Conservation (phyloP, 2,113 vertebrate genomes). For the Rhinopomastus cyanomelas region DNA sequence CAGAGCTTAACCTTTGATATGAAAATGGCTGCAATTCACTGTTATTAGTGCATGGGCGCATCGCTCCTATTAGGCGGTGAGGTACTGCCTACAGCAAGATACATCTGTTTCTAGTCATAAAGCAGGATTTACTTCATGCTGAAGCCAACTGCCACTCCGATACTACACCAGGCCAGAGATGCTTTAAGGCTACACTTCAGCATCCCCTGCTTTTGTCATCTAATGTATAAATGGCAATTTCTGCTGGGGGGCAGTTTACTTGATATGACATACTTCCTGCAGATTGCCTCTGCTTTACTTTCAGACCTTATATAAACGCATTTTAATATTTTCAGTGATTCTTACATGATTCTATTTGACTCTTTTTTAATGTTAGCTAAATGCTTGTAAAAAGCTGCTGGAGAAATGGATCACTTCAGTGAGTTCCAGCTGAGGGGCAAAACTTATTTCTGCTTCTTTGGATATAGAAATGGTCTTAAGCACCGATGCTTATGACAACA, state of each 20-base stretch:
- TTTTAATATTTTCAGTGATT: background rate
- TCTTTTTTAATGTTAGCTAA: background rate
- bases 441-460: background rate
- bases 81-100: background rate
- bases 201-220: background rate
- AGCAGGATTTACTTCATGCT: conserved; percentile 21
- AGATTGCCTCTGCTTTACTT: background rate
- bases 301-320: background rate
- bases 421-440: background rate
- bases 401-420: background rate
- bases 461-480: rapidly evolving
- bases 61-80: background rate
- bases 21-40: conserved; percentile 57
- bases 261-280: background rate
- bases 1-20: conserved; percentile 61
- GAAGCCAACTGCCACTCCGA: conserved; percentile 21
- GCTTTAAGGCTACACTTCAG: background rate
- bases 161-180: background rate
- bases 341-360: conserved; percentile 6
- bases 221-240: conserved; percentile 26
- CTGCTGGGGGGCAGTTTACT: background rate
- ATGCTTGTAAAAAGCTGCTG: background rate
- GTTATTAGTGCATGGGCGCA: conserved; percentile 32
- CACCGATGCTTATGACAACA: rapidly evolving
- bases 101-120: conserved; percentile 55